These are phyloP conservation scores for Tachyglossus aculeatus DNA, from an alignment of 2,797 vertebrate genomes.

Conservation along the genomic window DNA sequence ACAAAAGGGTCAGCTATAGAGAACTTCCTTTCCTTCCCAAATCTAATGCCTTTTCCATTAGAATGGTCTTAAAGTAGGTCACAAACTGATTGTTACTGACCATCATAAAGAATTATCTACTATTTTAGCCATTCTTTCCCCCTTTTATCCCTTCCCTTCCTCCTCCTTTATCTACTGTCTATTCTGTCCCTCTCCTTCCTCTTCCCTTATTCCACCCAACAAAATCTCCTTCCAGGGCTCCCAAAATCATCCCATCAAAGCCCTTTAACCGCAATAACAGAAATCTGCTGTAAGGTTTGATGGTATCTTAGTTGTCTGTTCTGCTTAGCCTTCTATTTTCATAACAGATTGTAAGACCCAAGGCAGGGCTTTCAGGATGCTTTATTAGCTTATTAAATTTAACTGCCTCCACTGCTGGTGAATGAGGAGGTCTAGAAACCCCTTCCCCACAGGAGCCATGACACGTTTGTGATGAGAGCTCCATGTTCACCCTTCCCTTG, in stretches of 20 bases:
- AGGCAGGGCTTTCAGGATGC: constrained; percentile 38
- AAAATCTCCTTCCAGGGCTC: constrained; percentile 11
- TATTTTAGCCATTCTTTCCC: not conserved
- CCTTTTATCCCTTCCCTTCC: constrained; percentile 19
- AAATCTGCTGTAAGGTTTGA: constrained; percentile 30
- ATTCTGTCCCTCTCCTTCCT: not conserved
- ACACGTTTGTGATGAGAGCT: not conserved
- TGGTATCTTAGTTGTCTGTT: constrained; percentile 40
- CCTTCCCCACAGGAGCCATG: not conserved
- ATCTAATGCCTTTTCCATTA: constrained; percentile 11
- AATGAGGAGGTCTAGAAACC: constrained; percentile 7
- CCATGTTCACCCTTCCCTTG: constrained; percentile 6
- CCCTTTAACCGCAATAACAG: constrained; percentile 23
- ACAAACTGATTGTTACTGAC: constrained; percentile 22
- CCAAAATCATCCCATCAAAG: constrained; percentile 24
- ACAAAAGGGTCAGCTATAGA: not conserved
- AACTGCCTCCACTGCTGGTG: constrained; percentile 15
- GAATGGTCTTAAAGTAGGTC: constrained; percentile 18
- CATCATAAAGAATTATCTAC: constrained; percentile 27
- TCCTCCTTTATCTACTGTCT: not conserved
- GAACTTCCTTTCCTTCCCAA: not conserved
- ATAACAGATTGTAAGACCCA: constrained; percentile 28
- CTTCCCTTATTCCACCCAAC: too few relatives aligned
- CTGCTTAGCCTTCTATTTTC: constrained; percentile 46
- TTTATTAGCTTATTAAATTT: constrained; percentile 48